phyloP scores from a whole-genome alignment of 2,113 vertebrate genomes.

The Talpa occidentalis region DNA sequence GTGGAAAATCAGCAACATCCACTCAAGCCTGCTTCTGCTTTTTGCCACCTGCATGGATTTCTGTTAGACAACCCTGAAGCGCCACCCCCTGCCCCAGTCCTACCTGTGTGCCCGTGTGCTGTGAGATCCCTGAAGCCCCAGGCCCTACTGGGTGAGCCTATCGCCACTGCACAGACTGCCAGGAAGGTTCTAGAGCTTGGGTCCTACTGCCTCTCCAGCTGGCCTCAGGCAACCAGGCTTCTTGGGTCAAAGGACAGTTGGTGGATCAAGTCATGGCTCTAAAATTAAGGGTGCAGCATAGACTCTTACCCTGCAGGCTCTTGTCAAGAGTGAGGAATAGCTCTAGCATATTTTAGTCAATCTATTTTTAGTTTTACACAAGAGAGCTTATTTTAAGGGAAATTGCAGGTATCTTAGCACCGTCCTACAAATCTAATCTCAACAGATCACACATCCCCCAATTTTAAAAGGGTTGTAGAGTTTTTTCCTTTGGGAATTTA shows the following conservation, averaged over 20 bases:
- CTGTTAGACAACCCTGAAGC: neutral
- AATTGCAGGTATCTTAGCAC: neutral
- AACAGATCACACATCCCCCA: no score
- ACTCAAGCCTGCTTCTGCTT: no score
- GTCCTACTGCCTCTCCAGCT: neutral
- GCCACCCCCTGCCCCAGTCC: neutral
- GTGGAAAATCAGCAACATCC: neutral
- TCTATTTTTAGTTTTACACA: neutral
- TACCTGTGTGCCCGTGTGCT: no score
- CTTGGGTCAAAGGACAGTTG: neutral
- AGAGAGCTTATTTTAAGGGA: neutral
- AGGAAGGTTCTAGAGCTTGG: neutral
- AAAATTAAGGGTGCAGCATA: neutral
- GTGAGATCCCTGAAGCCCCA: accelerated
- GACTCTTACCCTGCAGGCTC: neutral
- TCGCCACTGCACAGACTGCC: neutral
- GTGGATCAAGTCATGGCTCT: neutral
- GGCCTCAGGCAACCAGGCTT: neutral
- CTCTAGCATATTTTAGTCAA: neutral
- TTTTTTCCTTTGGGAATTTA: neutral
- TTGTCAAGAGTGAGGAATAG: neutral
- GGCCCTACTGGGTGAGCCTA: accelerated
- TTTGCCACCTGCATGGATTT: neutral
- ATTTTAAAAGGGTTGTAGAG: neutral
- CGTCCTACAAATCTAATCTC: neutral